These are phyloP conservation scores for Cydia amplana DNA, from an alignment of 1,140 invertebrate species.

Conservation along the genomic window DNA sequence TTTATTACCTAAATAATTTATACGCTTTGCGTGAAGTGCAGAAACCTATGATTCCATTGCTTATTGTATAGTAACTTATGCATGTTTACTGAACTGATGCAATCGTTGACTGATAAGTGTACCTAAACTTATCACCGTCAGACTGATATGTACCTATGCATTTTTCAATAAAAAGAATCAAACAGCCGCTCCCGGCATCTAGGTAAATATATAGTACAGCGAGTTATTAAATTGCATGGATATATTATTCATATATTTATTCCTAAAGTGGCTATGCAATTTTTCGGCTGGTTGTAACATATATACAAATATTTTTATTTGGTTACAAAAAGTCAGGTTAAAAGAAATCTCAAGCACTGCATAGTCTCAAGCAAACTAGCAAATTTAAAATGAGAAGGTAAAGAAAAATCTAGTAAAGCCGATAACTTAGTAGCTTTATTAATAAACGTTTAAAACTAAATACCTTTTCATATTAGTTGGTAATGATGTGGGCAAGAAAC, in stretches of 20 bases:
- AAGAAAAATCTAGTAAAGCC: neutral
- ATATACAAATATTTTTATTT: no score
- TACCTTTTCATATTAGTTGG: neutral
- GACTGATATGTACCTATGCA: neutral
- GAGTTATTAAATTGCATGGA: no score
- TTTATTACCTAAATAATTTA: constrained; percentile 32
- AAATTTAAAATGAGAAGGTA: no score
- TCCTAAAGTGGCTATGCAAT: no score
- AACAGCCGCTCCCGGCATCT: no score
- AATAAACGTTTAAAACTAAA: neutral
- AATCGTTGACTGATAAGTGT: no score
- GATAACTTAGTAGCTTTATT: neutral
- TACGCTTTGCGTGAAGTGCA: neutral
- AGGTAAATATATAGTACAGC: no score
- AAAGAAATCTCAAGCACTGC: no score
- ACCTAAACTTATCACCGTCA: neutral
- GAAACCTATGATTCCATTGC: constrained; percentile 1
- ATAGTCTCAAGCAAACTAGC: no score
- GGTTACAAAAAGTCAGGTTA: no score
- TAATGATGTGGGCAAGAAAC: constrained; percentile 13
- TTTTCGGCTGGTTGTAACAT: no score
- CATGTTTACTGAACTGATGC: neutral
- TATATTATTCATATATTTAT: no score
- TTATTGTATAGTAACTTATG: neutral
- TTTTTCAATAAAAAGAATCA: neutral